A percentile compares a stretch with the other conserved stretches of the same genome.
Conservation (phyloP, 1,140 invertebrate species). For the Parasteatoda tepidariorum region DNA sequence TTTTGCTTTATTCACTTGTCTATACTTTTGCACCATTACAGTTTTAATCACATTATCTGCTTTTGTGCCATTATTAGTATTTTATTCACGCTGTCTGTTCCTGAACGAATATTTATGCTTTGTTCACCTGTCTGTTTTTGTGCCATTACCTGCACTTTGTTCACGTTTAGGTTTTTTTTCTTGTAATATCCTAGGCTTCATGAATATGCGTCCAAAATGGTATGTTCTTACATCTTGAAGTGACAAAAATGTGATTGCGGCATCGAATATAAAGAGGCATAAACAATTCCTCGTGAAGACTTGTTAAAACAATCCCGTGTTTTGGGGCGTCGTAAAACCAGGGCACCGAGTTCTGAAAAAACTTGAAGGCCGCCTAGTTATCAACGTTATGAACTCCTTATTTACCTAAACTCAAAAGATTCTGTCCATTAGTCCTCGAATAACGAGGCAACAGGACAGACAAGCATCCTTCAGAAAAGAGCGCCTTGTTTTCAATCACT, state of each 20-base stretch:
- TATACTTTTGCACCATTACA: no score
- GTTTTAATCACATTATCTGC: no score
- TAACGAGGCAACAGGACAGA: constrained; percentile 36
- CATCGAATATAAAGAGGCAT: constrained; percentile 11
- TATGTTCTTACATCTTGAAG: background rate
- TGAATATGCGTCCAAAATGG: background rate
- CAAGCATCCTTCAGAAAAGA: constrained; percentile 26
- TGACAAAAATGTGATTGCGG: constrained; percentile 24
- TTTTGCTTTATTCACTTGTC: no score
- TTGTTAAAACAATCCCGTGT: constrained; percentile 28
- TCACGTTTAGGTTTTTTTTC: no score
- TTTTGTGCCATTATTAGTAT: no score
- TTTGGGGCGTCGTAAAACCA: background rate
- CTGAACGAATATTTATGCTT: no score
- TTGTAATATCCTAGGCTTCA: background rate
- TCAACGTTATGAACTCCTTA: constrained; percentile 43
- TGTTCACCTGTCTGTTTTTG: no score
- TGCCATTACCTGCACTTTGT: no score
- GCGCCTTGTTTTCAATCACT: constrained; percentile 58
- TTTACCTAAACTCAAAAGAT: constrained; percentile 43
- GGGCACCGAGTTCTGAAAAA: background rate
- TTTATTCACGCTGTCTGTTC: no score
- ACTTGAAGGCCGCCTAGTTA: background rate
- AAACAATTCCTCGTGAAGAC: constrained; percentile 20
- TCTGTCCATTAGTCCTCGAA: constrained; percentile 49